Conservation (phyloP, 2,113 vertebrate species). For the Butorides virescens region DNA sequence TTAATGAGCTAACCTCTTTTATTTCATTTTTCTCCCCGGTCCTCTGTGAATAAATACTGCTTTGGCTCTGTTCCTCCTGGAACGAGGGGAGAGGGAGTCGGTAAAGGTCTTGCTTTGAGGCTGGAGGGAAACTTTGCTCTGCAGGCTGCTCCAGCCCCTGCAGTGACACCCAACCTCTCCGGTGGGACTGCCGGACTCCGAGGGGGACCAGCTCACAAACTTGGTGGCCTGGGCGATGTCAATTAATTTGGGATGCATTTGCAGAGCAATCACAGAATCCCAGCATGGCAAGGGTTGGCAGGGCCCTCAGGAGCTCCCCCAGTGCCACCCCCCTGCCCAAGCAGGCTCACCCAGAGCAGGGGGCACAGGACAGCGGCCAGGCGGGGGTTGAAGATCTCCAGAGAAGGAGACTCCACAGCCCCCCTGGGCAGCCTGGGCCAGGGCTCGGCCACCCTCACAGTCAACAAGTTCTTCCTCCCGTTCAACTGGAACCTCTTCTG, state of each 20-base stretch:
- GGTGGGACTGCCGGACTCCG: not conserved
- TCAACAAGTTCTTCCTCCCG: too few species aligned
- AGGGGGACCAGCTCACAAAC: not conserved
- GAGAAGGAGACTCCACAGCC: too few species aligned
- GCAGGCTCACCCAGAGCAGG: too few species aligned
- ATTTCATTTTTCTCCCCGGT: not conserved
- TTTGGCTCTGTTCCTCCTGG: not conserved
- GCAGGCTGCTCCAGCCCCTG: not conserved
- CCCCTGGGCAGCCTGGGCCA: too few species aligned
- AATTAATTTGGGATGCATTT: not conserved
- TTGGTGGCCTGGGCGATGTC: accelerated
- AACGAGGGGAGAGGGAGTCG: not conserved
- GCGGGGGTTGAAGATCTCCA: too few species aligned
- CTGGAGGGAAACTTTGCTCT: not conserved
- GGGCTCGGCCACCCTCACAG: too few species aligned
- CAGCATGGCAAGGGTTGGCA: too few species aligned
- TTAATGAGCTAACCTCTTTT: not conserved
- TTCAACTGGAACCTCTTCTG: too few species aligned
- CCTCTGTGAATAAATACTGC: not conserved
- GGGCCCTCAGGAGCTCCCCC: too few species aligned
- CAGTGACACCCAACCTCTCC: accelerated
- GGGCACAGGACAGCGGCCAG: too few species aligned
- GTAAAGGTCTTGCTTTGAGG: not conserved
- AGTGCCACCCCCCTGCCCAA: too few species aligned
- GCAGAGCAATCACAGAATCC: too few species aligned